These are phyloP conservation scores for Scolopax rusticola DNA, from an alignment of 2,797 vertebrate species.

Conservation along the genomic window DNA sequence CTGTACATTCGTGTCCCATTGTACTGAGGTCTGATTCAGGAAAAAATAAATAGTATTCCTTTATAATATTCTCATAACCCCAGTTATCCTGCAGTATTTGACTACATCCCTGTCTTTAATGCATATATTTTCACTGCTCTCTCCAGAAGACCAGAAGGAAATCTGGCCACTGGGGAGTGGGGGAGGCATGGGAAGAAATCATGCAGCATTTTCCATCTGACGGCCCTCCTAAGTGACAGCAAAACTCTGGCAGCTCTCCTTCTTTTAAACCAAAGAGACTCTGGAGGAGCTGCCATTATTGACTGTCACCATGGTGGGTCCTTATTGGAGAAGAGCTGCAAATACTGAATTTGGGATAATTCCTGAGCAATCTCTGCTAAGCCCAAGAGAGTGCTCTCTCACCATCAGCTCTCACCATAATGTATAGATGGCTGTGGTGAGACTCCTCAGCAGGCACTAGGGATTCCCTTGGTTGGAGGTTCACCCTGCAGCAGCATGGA, in stretches of 20 bases:
- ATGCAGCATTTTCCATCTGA: neutral
- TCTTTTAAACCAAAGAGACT: neutral
- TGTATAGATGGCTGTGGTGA: neutral
- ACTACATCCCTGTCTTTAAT: conserved; percentile 39
- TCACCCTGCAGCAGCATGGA: neutral
- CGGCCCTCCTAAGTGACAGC: neutral
- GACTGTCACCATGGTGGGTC: neutral
- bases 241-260: neutral
- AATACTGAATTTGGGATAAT: neutral
- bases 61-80: conserved; percentile 36
- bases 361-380: neutral
- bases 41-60: conserved; percentile 56
- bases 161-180: conserved; percentile 43
- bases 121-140: conserved; percentile 44
- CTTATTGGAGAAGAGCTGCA: neutral
- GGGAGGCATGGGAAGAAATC: conserved; percentile 56
- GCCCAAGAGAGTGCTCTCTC: accelerated
- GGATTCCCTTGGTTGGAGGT: neutral
- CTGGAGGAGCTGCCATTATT: neutral
- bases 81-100: neutral
- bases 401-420: accelerated
- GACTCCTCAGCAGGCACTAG: neutral
- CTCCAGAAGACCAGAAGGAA: conserved; percentile 58
- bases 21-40: conserved; percentile 50
- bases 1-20: conserved; percentile 39